Conservation (phyloP, 1,140 invertebrate genomes). For the Mercenaria mercenaria region DNA sequence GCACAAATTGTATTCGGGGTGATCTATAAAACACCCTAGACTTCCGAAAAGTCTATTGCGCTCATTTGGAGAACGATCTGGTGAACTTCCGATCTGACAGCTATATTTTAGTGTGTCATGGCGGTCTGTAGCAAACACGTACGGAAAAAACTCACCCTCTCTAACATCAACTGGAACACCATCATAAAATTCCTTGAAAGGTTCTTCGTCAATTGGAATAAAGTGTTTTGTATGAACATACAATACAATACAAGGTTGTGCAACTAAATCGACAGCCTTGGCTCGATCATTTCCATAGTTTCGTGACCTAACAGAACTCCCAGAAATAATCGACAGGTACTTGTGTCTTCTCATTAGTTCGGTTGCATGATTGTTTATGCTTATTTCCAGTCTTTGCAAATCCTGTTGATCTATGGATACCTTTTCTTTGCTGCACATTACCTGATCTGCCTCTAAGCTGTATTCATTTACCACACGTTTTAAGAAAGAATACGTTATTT, state of each 20-base stretch:
- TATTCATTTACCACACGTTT: neutral
- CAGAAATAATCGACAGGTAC: neutral
- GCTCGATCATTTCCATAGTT: too few species aligned
- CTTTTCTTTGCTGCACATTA: neutral
- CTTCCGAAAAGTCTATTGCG: neutral
- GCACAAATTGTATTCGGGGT: neutral
- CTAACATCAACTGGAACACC: neutral
- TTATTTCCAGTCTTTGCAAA: neutral
- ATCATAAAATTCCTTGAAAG: neutral
- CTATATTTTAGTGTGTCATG: neutral
- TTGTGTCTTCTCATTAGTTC: neutral
- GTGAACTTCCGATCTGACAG: neutral
- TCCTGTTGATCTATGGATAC: neutral
- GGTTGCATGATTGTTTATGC: neutral
- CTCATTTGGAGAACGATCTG: neutral
- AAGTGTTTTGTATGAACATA: neutral
- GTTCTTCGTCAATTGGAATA: slow-evolving; percentile 5
- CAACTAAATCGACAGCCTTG: neutral
- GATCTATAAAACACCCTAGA: neutral
- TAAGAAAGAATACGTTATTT: neutral
- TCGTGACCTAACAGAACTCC: neutral
- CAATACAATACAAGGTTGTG: neutral
- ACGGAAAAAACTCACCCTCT: neutral
- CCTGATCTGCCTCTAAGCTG: neutral
- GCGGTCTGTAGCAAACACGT: neutral